Evolutionary conservation across 2,113 vertebrate genomes (phyloP).

Genomic region (Leucoraja erinaceus): DNA sequence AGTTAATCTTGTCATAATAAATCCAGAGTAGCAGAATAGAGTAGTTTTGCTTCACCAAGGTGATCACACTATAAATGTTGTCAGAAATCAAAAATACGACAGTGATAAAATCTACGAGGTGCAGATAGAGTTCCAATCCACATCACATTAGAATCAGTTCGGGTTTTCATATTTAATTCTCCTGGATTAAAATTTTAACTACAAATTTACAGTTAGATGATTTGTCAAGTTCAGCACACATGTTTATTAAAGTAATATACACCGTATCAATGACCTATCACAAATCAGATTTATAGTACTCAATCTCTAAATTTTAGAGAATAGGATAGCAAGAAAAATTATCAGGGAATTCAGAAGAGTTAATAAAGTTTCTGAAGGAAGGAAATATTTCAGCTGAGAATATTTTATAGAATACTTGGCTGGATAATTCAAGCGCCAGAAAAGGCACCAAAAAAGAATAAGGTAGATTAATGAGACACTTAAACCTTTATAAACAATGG

Average conservation of each 20-base stretch:
- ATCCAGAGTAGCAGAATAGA: background rate
- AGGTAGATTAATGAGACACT: background rate
- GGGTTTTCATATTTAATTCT: background rate
- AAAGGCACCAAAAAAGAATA: background rate
- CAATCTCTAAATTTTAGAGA: background rate
- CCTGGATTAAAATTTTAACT: background rate
- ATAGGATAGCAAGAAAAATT: background rate
- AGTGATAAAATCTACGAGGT: background rate
- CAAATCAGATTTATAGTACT: slow-evolving; percentile 11
- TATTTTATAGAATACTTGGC: background rate
- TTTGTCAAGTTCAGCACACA: background rate
- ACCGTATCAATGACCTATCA: background rate
- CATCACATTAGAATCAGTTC: background rate
- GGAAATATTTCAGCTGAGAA: background rate
- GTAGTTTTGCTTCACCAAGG: background rate
- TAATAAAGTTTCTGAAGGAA: background rate
- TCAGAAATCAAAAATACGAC: background rate
- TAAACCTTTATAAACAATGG: background rate
- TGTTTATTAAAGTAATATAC: background rate
- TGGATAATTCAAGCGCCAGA: background rate
- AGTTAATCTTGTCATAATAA: background rate
- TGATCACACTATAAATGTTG: background rate
- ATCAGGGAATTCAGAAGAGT: background rate
- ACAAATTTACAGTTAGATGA: background rate
- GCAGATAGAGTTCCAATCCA: background rate